phyloP scores from a whole-genome alignment of 2,113 vertebrate genomes.

The Callionymus lyra region DNA sequence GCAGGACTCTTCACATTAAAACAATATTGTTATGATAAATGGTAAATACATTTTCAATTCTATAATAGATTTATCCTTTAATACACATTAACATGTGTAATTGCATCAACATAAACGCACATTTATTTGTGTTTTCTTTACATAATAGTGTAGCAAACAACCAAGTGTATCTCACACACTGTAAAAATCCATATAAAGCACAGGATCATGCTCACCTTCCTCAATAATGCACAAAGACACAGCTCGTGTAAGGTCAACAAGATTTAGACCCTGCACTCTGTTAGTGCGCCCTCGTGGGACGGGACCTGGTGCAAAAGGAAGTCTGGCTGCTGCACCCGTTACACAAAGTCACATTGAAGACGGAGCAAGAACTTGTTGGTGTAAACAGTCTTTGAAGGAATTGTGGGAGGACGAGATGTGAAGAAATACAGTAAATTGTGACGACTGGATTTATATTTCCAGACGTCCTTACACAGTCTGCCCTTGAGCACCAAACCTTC shows the following conservation, averaged over 20 bases:
- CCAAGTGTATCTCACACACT: no score
- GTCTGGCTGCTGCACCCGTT: constrained; percentile 14
- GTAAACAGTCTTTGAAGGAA: constrained; percentile 13
- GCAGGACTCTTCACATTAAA: no score
- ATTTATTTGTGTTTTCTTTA: no score
- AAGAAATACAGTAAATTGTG: constrained; percentile 3
- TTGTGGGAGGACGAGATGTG: constrained; percentile 1
- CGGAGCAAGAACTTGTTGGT: constrained; percentile 16
- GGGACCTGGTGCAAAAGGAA: constrained; percentile 14
- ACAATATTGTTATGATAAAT: no score
- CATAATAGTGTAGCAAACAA: no score
- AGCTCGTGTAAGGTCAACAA: constrained; percentile 15
- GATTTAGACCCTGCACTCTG: constrained; percentile 16
- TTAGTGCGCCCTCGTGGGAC: constrained; percentile 16
- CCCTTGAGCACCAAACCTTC: background rate
- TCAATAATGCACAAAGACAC: constrained; percentile 22
- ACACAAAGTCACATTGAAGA: constrained; percentile 41
- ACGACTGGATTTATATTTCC: background rate
- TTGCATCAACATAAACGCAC: no score
- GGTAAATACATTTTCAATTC: no score
- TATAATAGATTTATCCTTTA: no score
- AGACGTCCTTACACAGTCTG: background rate
- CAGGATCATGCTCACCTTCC: constrained; percentile 10
- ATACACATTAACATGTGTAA: no score
- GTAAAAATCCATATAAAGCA: no score